Evolutionary conservation across 2,888 invertebrate genomes (phyloP).

Genomic region (Seira sanloemensis): DNA sequence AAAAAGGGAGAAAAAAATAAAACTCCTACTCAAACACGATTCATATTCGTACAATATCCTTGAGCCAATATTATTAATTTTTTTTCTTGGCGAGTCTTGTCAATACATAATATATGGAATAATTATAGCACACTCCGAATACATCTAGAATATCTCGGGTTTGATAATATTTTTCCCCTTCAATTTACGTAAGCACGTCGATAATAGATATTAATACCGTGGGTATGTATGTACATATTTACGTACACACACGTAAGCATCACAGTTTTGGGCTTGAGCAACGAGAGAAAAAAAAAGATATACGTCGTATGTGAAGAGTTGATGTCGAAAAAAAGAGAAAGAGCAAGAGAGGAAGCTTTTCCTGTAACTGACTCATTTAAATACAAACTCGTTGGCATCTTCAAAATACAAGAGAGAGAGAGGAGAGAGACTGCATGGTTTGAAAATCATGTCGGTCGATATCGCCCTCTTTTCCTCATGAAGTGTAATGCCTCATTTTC

Average conservation of each 20-base stretch:
- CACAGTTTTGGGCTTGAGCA: too few relatives aligned
- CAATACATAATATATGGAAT: not conserved
- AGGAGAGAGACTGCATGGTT: too few relatives aligned
- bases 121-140: not conserved
- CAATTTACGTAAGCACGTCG: not conserved
- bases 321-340: not conserved
- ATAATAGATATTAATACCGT: too few relatives aligned
- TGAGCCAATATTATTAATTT: not conserved
- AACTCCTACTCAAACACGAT: not conserved
- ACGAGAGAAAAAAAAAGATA: not conserved
- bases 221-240: too few relatives aligned
- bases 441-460: conserved; percentile 51
- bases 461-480: conserved; percentile 42
- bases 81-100: too few relatives aligned
- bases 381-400: conserved; percentile 45
- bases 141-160: not conserved
- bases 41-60: not conserved
- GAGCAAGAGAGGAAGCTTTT: not conserved
- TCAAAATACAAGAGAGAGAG: conserved; percentile 36
- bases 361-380: conserved; percentile 41
- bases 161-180: not conserved
- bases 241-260: too few relatives aligned
- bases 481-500: conserved; percentile 51
- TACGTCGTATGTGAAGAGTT: not conserved
- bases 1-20: not conserved